Evolutionary conservation across 2,113 vertebrate genomes (phyloP), one percentile per base, ranked within the genome.

Genomic region (Cavia aperea): DNA sequence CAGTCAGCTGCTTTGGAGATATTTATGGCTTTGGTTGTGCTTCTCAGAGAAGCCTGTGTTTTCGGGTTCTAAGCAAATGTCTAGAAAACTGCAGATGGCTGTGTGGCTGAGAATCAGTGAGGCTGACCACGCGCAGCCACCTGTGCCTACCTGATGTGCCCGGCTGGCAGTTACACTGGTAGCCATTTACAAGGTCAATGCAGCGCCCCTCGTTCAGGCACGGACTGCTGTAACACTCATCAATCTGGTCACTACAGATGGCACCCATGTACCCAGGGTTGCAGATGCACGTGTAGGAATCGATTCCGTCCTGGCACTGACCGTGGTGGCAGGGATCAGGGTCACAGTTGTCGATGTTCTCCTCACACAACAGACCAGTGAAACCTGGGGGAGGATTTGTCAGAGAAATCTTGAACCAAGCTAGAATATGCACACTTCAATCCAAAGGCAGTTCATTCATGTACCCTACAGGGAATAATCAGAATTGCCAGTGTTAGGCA

Each of bases 291-390:
- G 97, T 98, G 96, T 97, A 99, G 0, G 98, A 98, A 84, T 98
- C 98, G 0, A 99, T 99, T 66, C 98, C 99, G 7, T 99, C 99
- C 81, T 98, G 98, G 94, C 99, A 99, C 21, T 96, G 95, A 60
- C 99, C 99, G 0, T 99, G 98, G 97, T 99, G 99, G 96, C 99
- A 99, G 1, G 98, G 99, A 54, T 98, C 98, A 0, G 99, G 99
- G 56, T 98, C 94, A 72, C 99, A 99, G 96, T 99, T 99, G 85
- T 99, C 97, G 24, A 99, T 98, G 92, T 99, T 99, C 95, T 98
- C 98, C 65, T 97, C 97, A 86, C 99, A 99, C 83, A 99, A 93
- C 2, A 89, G 81, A n/a, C 99, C 99, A 7, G 97, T 97, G 95
- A 99, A 99, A 84, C 99, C 99, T 99, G 83, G 43, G 56, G 95